phyloP scores from a whole-genome alignment of 2,113 vertebrate species.

The Cebus imitator region DNA sequence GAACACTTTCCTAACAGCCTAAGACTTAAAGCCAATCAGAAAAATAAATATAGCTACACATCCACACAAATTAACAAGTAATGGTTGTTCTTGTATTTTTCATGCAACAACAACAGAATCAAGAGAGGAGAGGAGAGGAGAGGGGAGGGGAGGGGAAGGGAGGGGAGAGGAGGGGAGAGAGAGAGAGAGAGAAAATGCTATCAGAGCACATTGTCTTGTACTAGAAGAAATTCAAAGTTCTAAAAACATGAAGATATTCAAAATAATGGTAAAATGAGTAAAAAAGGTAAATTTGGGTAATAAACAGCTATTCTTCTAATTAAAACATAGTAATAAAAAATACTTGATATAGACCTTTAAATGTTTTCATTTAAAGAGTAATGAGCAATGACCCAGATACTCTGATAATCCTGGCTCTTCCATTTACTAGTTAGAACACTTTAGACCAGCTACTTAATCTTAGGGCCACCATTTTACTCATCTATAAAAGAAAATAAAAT shows the following conservation, averaged over 20 bases:
- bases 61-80: neutral
- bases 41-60: neutral
- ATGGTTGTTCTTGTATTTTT: neutral
- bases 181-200: neutral
- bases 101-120: neutral
- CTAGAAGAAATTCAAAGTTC: neutral
- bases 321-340: neutral
- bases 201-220: neutral
- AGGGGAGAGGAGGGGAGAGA: too few relatives aligned
- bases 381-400: neutral
- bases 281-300: neutral
- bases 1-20: conserved; percentile 20
- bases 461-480: neutral
- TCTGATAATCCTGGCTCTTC: neutral
- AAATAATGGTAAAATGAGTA: neutral
- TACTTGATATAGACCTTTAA: neutral
- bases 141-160: too few relatives aligned
- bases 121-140: fast-evolving
- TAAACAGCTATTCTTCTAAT: neutral
- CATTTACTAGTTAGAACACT: neutral
- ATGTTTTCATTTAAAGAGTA: conserved; percentile 22
- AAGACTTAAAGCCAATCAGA: neutral
- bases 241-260: conserved; percentile 5
- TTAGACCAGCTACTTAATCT: neutral
- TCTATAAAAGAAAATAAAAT: neutral